Evolutionary conservation across 2,113 vertebrate species (phyloP).

Genomic region (Cynoglossus semilaevis): DNA sequence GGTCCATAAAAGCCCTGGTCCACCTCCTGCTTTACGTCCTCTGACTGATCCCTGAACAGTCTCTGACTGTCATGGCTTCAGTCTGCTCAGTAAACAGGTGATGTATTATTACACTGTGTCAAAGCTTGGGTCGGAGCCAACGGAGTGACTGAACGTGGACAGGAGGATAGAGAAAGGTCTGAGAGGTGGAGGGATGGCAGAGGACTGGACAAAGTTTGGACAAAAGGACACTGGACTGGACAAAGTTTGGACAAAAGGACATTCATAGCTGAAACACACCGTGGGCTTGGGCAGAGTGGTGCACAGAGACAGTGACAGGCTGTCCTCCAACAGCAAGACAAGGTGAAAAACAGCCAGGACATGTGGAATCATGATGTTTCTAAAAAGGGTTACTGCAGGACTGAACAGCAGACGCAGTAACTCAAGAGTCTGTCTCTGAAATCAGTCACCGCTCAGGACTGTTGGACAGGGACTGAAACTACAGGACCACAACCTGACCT

Average conservation of each 20-base stretch:
- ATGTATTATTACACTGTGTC: background rate
- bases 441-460: too few species aligned
- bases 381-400: too few species aligned
- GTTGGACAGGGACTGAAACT: too few species aligned
- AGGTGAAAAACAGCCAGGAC: background rate
- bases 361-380: too few species aligned
- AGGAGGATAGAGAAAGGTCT: background rate
- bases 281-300: conserved; percentile 3
- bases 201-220: conserved; percentile 30
- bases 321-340: background rate
- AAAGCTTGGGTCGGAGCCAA: background rate
- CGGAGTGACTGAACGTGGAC: conserved; percentile 20
- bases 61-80: conserved; percentile 29
- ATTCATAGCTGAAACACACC: conserved; percentile 40
- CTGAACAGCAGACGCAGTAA: too few species aligned
- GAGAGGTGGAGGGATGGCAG: conserved; percentile 15
- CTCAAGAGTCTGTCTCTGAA: too few species aligned
- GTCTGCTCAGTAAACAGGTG: conserved; percentile 22
- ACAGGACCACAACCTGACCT: too few species aligned
- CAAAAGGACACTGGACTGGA: conserved; percentile 44
- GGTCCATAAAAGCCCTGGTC: too few species aligned
- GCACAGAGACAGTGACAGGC: conserved; percentile 13
- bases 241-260: conserved; percentile 47
- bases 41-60: background rate
- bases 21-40: background rate